Base-by-base conservation (phyloP, 2,113 vertebrate genomes). In the Seriola dumerili region DNA sequence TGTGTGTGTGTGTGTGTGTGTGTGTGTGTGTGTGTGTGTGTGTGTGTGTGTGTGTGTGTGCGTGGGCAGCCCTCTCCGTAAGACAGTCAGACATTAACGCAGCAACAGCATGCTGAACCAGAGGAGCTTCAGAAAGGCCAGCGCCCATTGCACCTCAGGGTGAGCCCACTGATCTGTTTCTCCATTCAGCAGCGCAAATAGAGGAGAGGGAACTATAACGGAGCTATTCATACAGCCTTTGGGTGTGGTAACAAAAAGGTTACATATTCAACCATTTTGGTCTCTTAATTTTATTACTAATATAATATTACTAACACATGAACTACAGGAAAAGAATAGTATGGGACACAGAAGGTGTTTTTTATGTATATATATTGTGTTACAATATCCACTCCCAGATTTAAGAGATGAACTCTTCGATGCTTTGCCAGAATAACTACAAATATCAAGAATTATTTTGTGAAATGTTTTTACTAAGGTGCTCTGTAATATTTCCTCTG, bases 121-220 rank as follows among this genome's bases (percentile, higher is more conserved):
- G 80, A 72, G 63, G 78, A 86, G 52, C 67, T 77, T 68, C 78
- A 69, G 66, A 72, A 40, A 66, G 23, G 11, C 48, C n/a, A 9
- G 50, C 16, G 3, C 25, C 54, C 10, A 12, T 1, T 5, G 16
- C 63, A 77, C 19, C 40, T 5, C 64, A 63, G 59, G 81, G 87
- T 86, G 84, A 86, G 81, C 40, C 50, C 57, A 48, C 52, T 55
- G n/a, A 58, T 73, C 25, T 19, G n/a, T 64, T 57, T 67, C 19
- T 50, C 25, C 25, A 38, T 70, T 59, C 8, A 12, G 19, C 34
- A 16, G 32, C 17, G 3, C 9, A 40, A n/a, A 46, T 16, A 25
- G 25, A 52, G 5, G 4, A 50, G 16, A 19, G 40, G 14, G 21
- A 64, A 25, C 9, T 23, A 57, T 57, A 57, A 57, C 3, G 11